These are phyloP conservation scores for Sebastes wilsoni DNA, from an alignment of 2,797 vertebrate species.

Conservation along the genomic window DNA sequence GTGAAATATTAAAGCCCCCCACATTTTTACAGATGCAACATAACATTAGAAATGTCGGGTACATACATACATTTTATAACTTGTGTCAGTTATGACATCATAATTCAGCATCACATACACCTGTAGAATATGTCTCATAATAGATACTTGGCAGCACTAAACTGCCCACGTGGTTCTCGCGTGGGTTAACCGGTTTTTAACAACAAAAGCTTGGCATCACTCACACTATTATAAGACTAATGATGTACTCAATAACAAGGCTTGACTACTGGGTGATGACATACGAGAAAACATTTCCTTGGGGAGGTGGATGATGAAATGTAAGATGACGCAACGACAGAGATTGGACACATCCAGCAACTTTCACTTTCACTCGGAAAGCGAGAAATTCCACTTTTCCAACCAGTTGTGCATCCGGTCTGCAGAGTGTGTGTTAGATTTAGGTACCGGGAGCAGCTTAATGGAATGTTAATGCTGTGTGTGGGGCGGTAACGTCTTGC, in stretches of 20 bases:
- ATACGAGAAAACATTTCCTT: not conserved
- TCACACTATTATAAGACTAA: too few species aligned
- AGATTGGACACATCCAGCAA: rapidly evolving
- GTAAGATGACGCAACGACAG: not conserved
- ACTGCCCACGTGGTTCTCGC: too few species aligned
- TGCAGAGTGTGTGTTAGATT: not conserved
- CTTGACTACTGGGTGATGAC: not conserved
- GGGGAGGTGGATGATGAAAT: slow-evolving; percentile 4
- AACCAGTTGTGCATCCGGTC: not conserved
- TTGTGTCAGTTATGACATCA: not conserved
- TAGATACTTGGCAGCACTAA: too few species aligned
- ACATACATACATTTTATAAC: not conserved
- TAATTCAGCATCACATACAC: too few species aligned
- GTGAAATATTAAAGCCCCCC: not conserved
- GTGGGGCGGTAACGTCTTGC: not conserved
- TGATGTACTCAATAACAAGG: not conserved
- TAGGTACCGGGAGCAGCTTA: rapidly evolving
- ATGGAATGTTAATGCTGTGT: rapidly evolving
- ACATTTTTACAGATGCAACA: not conserved
- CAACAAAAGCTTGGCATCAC: not conserved
- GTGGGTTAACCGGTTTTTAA: not conserved
- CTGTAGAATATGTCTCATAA: not conserved
- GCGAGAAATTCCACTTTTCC: not conserved
- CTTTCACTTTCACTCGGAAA: slow-evolving; percentile 45
- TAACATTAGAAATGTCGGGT: not conserved